Evolutionary conservation across 2,113 vertebrate species (phyloP).

Genomic region (Recurvirostra avosetta): DNA sequence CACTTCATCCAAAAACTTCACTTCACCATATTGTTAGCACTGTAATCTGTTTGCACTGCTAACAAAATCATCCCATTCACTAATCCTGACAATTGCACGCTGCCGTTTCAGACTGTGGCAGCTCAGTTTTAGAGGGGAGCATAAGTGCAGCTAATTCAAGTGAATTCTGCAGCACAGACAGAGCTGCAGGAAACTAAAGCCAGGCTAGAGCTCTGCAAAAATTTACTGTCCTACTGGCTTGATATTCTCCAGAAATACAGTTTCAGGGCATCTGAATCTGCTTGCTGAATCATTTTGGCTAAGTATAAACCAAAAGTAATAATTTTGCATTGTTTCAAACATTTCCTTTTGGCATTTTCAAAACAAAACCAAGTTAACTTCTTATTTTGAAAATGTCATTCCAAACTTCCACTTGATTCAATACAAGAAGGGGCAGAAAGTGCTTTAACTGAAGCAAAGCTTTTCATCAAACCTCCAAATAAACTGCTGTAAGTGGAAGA

Average conservation of each 20-base stretch:
- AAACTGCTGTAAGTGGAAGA: background rate
- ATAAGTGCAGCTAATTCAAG: background rate
- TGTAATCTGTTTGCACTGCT: background rate
- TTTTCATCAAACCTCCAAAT: background rate
- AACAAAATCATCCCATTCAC: background rate
- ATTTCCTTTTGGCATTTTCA: background rate
- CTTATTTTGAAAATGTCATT: background rate
- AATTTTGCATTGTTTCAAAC: background rate
- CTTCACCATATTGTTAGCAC: background rate
- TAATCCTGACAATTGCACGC: background rate
- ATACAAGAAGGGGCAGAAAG: background rate
- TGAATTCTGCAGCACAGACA: background rate
- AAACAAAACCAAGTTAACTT: background rate
- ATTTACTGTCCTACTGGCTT: background rate
- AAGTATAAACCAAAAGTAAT: background rate
- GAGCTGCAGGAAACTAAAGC: background rate
- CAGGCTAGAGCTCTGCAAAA: background rate
- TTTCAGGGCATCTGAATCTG: background rate
- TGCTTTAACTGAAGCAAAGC: background rate
- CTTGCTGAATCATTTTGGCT: background rate
- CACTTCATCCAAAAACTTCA: constrained; percentile 6
- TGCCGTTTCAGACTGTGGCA: background rate
- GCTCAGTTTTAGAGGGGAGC: background rate
- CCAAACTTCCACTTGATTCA: background rate
- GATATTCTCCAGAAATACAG: background rate